These are phyloP conservation scores for Epistrophe grossulariae DNA, from an alignment of 2,888 invertebrate genomes.

Conservation along the genomic window DNA sequence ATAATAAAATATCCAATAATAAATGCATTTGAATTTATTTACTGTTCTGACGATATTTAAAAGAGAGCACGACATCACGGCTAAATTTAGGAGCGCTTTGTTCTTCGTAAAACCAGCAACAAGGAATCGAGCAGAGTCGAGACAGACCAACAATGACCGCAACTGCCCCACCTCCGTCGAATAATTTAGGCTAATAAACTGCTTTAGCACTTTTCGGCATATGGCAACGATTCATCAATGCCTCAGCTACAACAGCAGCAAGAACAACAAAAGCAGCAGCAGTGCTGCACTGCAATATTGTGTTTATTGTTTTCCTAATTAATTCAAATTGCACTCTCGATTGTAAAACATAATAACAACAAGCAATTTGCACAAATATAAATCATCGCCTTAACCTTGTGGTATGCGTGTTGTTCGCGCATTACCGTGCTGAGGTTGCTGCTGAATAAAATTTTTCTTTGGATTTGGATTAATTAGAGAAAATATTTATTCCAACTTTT, in stretches of 20 bases:
- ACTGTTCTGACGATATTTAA: conserved; percentile 46
- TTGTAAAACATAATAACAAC: conserved; percentile 43
- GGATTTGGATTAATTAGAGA: conserved; percentile 65
- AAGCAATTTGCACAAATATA: conserved; percentile 54
- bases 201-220: conserved; percentile 47
- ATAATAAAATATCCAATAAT: conserved; percentile 9
- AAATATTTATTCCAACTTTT: conserved; percentile 18
- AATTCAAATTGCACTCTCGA: conserved; percentile 42
- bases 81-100: conserved; percentile 52
- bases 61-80: conserved; percentile 18
- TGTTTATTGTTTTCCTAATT: conserved; percentile 64
- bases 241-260: conserved; percentile 9
- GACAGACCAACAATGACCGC: conserved; percentile 2
- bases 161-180: neutral
- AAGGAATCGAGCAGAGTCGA: neutral
- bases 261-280: neutral
- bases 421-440: conserved; percentile 13
- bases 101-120: neutral
- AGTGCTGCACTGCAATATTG: neutral
- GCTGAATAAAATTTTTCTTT: conserved; percentile 49
- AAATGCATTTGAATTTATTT: conserved; percentile 46
- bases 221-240: conserved; percentile 56
- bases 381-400: conserved; percentile 75
- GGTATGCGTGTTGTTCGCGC: conserved; percentile 43
- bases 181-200: conserved; percentile 44